Percentiles rank a stretch among this genome's conserved stretches.
Evolutionary conservation across 2,797 vertebrate genomes (phyloP).

Genomic region (Sebastolobus altivelis): DNA sequence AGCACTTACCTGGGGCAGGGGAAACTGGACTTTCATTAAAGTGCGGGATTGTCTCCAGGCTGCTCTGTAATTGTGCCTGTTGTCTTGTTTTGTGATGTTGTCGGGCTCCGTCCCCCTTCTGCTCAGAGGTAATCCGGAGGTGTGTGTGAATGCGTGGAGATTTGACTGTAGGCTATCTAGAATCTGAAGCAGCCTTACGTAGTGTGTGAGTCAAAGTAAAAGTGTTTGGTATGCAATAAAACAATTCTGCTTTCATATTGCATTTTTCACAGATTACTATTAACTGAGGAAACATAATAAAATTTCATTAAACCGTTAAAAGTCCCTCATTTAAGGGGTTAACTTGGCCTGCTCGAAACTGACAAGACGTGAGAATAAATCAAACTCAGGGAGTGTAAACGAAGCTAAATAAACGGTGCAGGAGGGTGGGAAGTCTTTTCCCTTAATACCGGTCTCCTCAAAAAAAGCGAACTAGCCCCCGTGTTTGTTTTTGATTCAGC

Average conservation of each 20-base stretch:
- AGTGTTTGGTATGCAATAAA: slow-evolving; percentile 38
- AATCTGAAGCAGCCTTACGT: slow-evolving; percentile 29
- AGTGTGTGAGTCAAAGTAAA: slow-evolving; percentile 34
- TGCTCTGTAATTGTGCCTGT: slow-evolving; percentile 84
- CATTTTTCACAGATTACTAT: slow-evolving; percentile 16
- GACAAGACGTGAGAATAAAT: slow-evolving; percentile 61
- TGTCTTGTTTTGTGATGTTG: slow-evolving; percentile 82
- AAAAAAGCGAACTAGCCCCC: slow-evolving; percentile 66
- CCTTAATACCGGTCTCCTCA: slow-evolving; percentile 58
- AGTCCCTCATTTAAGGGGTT: neutral
- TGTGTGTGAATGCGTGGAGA: slow-evolving; percentile 47
- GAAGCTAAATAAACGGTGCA: slow-evolving; percentile 63
- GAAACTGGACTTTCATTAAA: slow-evolving; percentile 91
- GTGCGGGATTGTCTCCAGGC: slow-evolving; percentile 84
- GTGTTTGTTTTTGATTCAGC: slow-evolving; percentile 87
- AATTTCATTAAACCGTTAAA: slow-evolving; percentile 2
- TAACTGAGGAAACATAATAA: neutral
- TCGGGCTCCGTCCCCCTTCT: slow-evolving; percentile 54
- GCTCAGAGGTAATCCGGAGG: slow-evolving; percentile 67
- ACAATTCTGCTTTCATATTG: slow-evolving; percentile 4
- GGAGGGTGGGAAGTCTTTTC: slow-evolving; percentile 60
- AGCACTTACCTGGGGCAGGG: slow-evolving; percentile 87
- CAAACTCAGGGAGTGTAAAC: slow-evolving; percentile 58
- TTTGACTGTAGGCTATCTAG: slow-evolving; percentile 54
- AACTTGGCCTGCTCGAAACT: slow-evolving; percentile 9